Base-by-base conservation (phyloP, 2,888 invertebrate genomes). In the Metalampra italica region DNA sequence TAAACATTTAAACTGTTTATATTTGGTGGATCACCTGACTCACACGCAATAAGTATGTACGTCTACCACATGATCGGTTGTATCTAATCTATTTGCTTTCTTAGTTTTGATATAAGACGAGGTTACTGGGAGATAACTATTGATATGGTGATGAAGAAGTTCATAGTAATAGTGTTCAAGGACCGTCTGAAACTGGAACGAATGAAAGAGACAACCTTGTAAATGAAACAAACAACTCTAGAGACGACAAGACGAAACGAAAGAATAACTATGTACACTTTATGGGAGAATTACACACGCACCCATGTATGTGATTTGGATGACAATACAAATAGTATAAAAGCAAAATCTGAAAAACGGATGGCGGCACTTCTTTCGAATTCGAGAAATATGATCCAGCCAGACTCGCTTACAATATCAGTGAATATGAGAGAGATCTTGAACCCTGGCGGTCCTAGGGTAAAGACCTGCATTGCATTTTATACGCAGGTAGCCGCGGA, bases 1-100 rank as follows among this genome's bases (percentile, higher is more conserved):
- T 64, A 70, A 64, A 59, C 40, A 47, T 49, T 58, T 45, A 59
- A 66, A 64, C 64, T 63, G 56, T 68, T 65, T 66, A 60, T 60
- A 60, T 59, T 60, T 53, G 51, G 53, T 56, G 70, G 64, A 68
- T 79, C 80, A 80, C 74, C 73, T 78, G 79, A 79, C 72, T 66
- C 55, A 51, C 67, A 57, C 66, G 62, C 62, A 72, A 71, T 61
- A 22, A 22, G 22, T 22, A 65, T 54, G 53, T 59, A 65, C 54
- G 53, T 59, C 55, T 59, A 50, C 65, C 78, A 74, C 80, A 76
- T 79, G 79, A 79, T 70, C 52, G 50, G 51, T 46, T 51, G 30
- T 59, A 63, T 62, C 62, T 65, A 56, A 65, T 63, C 63, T 58
- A 43, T 43, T 11, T 50, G 48, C 14, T 52, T 56, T 42, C 43